Evolutionary conservation across 1,140 invertebrate genomes (phyloP).

Genomic region (Bilobella aurantiaca): DNA sequence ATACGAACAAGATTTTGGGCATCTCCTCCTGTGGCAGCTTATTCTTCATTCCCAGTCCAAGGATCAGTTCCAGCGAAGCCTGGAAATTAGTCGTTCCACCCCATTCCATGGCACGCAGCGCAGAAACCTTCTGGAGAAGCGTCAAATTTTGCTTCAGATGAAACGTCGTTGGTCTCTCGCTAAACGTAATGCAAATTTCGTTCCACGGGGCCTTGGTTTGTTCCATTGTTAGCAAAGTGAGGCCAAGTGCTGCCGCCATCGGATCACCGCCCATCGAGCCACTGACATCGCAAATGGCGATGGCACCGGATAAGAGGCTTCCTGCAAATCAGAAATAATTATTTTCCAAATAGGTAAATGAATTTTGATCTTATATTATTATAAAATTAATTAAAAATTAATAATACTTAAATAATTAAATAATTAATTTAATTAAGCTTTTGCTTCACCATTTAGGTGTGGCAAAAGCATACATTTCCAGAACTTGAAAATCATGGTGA

Average conservation of each 20-base stretch:
- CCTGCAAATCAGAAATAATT: background rate
- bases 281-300: constrained; percentile 27
- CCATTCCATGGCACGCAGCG: constrained; percentile 21
- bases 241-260: constrained; percentile 25
- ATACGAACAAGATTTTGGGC: constrained; percentile 27
- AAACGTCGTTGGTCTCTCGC: constrained; percentile 12
- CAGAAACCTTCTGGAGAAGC: constrained; percentile 19
- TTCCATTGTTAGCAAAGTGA: constrained; percentile 25
- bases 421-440: too few species aligned
- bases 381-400: too few species aligned
- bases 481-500: too few species aligned
- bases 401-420: too few species aligned
- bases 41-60: constrained; percentile 16
- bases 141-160: background rate
- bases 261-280: constrained; percentile 27
- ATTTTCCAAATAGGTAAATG: too few species aligned
- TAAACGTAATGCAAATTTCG: constrained; percentile 23
- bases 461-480: too few species aligned
- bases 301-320: constrained; percentile 16
- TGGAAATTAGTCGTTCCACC: constrained; percentile 28
- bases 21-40: constrained; percentile 22
- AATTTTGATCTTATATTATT: too few species aligned
- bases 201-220: constrained; percentile 24
- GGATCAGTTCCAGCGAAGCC: constrained; percentile 23
- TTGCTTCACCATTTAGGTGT: too few species aligned